Evolutionary conservation across 2,888 invertebrate genomes (phyloP), one percentile per base, ranked within the genome.

Genomic region (Imbricaverruca yamaguchii): DNA sequence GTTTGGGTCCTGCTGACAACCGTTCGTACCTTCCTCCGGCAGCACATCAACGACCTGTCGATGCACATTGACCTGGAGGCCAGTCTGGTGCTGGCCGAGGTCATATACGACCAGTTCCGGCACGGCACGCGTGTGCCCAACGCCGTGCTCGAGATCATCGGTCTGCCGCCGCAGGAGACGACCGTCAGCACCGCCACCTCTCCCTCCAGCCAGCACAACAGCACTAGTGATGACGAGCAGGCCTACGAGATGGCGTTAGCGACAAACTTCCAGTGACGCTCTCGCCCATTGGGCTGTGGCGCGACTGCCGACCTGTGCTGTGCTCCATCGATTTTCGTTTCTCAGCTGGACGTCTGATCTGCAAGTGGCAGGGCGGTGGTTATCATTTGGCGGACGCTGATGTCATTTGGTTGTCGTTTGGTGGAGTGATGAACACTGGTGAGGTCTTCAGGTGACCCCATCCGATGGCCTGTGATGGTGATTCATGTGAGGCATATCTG

Each of bases 1-100:
- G 39, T 39, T 39, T 39, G 39, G 39, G 39, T 39, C 2, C 39
- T 39, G 39, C 39, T 39, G 39, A 39, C 39, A 3, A 39, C 39
- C 39, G 39, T 39, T 39, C 39, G 39, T 39, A 39, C 39, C 39
- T 39, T 39, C 39, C 39, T 4, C 10, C 65, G 25, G 15, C 88
- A 96, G 95, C 97, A 98, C 87, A 93, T 98, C 83, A 99, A 99
- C 88, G 98, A 98, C 87, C 89, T 98, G 83, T 94, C 95, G 18
- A 92, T 94, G 87, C 91, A 93, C 83, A 92, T 98, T 80, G 93
- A 97, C 86, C 89, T 98, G 13, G 92, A 93, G 82, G 90, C 91
- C 84, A 93, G 93, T 80, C 88, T 98, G 55, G 92, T 92, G 85
- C 91, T 92, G 83, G 97, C 98, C 0, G 98, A 98, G 88, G 94